Evolutionary conservation across 1,140 invertebrate genomes (phyloP), one percentile per base, ranked within the genome.

Genomic region (Sycophaga agraensis): DNA sequence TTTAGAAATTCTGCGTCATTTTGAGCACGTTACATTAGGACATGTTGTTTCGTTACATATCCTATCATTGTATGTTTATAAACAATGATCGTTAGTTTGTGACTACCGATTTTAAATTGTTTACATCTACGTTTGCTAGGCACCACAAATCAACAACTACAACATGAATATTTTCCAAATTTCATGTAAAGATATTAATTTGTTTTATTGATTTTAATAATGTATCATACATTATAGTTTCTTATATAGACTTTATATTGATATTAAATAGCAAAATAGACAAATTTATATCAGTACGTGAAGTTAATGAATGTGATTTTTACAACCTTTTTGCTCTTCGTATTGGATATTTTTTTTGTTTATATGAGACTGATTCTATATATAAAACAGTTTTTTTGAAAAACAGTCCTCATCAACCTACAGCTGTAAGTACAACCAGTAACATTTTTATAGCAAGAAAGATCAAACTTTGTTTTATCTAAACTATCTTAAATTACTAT

Each of bases 371-470:
- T n/a, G 40, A 53, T 60, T 22, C 67, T 28, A 37, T 16, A 21
- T 37, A 16, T 55, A 49, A 46, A 55, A 73, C 71, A 72, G 70
- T 75, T 71, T 75, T 73, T 62, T 17, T 65, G 64, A 76, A 75
- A 65, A 70, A 51, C 68, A 74, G 70, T 72, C 68, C 74, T 75
- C 66, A 59, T 64, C 34, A 67, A 66, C 56, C 35, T 60, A 60
- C 60, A 66, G 62, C 55, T 67, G 62, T 55, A 68, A 70, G 67
- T 69, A 67, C 66, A 64, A 74, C 57, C 66, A 64, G 63, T 66
- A 46, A 48, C 50, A 54, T 54, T 24, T 35, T 26, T 28, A 45
- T 54, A 46, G 50, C 37, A 55, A 37, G 43, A 55, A 28, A 48
- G 39, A 11, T 37, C n/a, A 53, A 17, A 60, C 24, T 46, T 59